A percentile compares a stretch with the other conserved stretches of the same genome.
These are phyloP conservation scores for Lamellibrachia satsuma DNA, from an alignment of 2,888 invertebrate species.

Conservation along the genomic window DNA sequence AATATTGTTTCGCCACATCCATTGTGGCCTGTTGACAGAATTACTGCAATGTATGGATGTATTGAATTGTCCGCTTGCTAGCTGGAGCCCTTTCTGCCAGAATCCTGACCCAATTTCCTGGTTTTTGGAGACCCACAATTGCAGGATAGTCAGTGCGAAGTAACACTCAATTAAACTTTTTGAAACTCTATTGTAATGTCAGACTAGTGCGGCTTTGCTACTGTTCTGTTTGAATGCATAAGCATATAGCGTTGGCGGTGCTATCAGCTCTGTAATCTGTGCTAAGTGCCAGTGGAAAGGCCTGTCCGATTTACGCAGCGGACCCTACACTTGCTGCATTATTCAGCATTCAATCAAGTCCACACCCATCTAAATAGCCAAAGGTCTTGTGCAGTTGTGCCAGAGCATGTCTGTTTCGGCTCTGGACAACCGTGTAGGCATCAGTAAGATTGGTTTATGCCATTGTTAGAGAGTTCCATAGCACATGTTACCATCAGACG, in stretches of 20 bases:
- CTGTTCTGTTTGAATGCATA: background rate
- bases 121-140: background rate
- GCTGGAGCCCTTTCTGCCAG: background rate
- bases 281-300: background rate
- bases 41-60: background rate
- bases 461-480: background rate
- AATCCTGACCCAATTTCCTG: conserved; percentile 17
- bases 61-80: conserved; percentile 6
- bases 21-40: background rate
- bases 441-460: background rate
- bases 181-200: background rate
- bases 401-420: background rate
- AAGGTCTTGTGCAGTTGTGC: background rate
- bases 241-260: background rate
- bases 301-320: background rate
- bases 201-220: background rate
- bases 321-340: background rate
- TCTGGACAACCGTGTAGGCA: background rate
- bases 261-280: background rate
- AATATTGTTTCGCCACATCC: conserved; percentile 12
- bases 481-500: background rate
- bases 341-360: background rate
- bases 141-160: background rate
- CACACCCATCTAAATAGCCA: background rate
- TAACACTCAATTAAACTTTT: conserved; percentile 17